These are phyloP conservation scores for Morone chrysops DNA, from an alignment of 2,113 vertebrate species.

Conservation along the genomic window DNA sequence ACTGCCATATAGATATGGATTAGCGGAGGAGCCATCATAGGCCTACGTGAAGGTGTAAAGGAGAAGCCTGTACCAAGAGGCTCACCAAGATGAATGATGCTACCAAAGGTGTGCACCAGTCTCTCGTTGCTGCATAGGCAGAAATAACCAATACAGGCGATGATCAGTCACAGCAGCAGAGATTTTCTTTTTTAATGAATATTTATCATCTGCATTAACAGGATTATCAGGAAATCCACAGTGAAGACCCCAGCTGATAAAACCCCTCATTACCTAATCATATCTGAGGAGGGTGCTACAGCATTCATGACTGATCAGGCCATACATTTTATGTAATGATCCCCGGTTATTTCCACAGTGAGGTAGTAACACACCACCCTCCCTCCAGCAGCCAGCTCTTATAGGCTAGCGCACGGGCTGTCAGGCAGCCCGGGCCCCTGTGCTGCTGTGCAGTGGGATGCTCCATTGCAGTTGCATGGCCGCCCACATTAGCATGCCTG, in stretches of 20 bases:
- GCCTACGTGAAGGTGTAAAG: slow-evolving; percentile 71
- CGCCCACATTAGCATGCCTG: slow-evolving; percentile 83
- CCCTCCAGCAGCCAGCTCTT: slow-evolving; percentile 59
- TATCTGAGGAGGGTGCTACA: slow-evolving; percentile 13
- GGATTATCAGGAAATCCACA: slow-evolving; percentile 12
- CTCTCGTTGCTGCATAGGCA: slow-evolving; percentile 41
- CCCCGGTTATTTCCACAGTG: slow-evolving; percentile 51
- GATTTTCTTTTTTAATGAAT: background rate
- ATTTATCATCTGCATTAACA: background rate
- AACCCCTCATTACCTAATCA: slow-evolving; percentile 35
- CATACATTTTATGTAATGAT: slow-evolving; percentile 68
- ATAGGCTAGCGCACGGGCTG: slow-evolving; percentile 61
- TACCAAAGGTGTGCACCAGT: slow-evolving; percentile 42
- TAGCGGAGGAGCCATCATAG: slow-evolving; percentile 44
- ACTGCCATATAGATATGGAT: slow-evolving; percentile 21
- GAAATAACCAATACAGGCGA: slow-evolving; percentile 23
- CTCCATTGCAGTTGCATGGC: slow-evolving; percentile 84
- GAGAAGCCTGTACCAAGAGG: slow-evolving; percentile 68
- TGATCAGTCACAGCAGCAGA: slow-evolving; percentile 16
- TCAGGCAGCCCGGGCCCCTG: slow-evolving; percentile 72
- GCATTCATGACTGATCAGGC: slow-evolving; percentile 46
- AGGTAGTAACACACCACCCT: slow-evolving; percentile 59
- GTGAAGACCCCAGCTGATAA: slow-evolving; percentile 28
- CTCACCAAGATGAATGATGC: slow-evolving; percentile 43
- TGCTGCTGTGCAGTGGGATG: slow-evolving; percentile 81